Evolutionary conservation across 2,797 vertebrate genomes (phyloP).

Genomic region (Oceanodroma leucorhoa): DNA sequence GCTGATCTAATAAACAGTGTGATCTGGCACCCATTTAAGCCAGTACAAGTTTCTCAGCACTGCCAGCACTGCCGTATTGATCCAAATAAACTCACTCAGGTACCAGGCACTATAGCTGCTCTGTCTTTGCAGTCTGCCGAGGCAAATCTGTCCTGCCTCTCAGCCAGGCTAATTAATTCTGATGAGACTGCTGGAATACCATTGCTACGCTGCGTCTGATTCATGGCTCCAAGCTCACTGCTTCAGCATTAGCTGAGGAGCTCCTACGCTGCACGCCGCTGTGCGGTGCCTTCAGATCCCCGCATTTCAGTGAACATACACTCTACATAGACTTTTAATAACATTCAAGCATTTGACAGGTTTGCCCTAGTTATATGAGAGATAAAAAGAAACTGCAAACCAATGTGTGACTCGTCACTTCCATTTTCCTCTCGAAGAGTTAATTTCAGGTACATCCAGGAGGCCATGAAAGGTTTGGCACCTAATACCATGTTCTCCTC

Average conservation of each 20-base stretch:
- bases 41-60: background rate
- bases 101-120: background rate
- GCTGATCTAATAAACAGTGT: background rate
- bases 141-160: conserved; percentile 14
- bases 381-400: background rate
- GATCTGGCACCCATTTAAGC: background rate
- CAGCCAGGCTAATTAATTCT: conserved; percentile 33
- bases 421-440: background rate
- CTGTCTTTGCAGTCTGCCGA: background rate
- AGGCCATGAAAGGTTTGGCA: conserved; percentile 23
- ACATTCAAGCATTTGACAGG: background rate
- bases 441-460: conserved; percentile 33
- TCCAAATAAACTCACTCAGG: background rate
- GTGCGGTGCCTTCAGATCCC: background rate
- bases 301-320: background rate
- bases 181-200: background rate
- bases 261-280: accelerated
- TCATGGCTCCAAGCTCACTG: background rate
- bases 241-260: background rate
- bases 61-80: background rate
- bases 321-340: background rate
- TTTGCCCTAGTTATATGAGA: background rate
- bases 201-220: accelerated
- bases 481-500: background rate
- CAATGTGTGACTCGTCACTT: background rate